Conservation (phyloP, 2,113 vertebrate genomes). For the Sturnira hondurensis region DNA sequence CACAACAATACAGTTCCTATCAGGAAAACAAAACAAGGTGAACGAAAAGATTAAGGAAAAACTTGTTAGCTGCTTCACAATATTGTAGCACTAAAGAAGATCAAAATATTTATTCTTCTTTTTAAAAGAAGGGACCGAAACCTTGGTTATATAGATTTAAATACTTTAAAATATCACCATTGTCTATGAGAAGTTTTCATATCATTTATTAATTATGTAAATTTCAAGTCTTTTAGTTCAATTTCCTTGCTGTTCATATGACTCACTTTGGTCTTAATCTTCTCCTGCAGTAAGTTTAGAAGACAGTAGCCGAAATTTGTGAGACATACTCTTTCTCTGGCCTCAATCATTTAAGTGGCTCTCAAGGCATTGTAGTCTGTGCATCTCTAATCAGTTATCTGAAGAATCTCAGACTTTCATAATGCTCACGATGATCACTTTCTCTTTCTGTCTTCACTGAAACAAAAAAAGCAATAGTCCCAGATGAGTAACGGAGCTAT, state of each 20-base stretch:
- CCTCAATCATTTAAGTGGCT: not conserved
- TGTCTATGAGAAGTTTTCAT: not conserved
- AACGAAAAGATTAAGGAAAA: not conserved
- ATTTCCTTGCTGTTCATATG: not conserved
- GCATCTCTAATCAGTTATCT: not conserved
- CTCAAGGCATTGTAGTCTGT: not conserved
- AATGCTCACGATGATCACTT: not conserved
- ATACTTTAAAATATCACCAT: not conserved
- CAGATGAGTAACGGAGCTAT: not conserved
- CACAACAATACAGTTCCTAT: not conserved
- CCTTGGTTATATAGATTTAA: not conserved
- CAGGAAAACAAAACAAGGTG: too few relatives aligned
- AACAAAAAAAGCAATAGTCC: not conserved
- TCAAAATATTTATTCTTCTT: not conserved
- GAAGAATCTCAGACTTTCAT: not conserved
- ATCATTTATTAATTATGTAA: not conserved
- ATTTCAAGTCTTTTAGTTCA: not conserved
- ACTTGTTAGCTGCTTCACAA: not conserved
- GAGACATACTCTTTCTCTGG: not conserved
- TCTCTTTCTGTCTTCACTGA: not conserved
- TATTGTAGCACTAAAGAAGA: not conserved
- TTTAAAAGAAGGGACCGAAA: not conserved
- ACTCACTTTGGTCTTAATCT: not conserved
- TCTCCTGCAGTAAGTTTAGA: not conserved
- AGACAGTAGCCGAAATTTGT: not conserved